phyloP scores from a whole-genome alignment of 2,797 vertebrate genomes.

The Cynodonichthys magdalenae region DNA sequence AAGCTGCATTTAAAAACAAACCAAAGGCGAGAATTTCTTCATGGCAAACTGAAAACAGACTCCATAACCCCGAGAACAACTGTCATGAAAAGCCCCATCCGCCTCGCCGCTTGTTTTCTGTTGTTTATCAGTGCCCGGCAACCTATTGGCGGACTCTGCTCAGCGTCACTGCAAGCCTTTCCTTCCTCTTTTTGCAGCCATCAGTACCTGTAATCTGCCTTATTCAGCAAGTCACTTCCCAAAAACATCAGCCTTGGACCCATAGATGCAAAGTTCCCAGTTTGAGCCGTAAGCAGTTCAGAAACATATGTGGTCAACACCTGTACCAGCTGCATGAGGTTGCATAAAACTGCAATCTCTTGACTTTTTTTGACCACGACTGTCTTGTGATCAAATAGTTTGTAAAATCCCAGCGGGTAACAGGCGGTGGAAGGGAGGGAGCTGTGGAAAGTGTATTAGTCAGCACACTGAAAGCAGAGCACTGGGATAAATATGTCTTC shows the following conservation, averaged over 20 bases:
- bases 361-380: slow-evolving; percentile 8
- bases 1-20: slow-evolving; percentile 19
- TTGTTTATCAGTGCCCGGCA: slow-evolving; percentile 11
- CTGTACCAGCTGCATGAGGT: not conserved
- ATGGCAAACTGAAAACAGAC: slow-evolving; percentile 3
- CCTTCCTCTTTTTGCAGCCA: slow-evolving; percentile 49
- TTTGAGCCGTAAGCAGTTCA: not conserved
- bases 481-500: too few relatives aligned
- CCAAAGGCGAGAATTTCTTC: slow-evolving; percentile 9
- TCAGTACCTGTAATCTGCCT: slow-evolving; percentile 32
- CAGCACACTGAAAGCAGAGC: not conserved
- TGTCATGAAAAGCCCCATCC: slow-evolving; percentile 17
- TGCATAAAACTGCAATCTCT: slow-evolving; percentile 8
- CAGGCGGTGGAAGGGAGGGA: not conserved
- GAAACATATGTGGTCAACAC: slow-evolving; percentile 1
- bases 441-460: not conserved
- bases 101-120: slow-evolving; percentile 4
- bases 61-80: slow-evolving; percentile 14
- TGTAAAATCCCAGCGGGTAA: slow-evolving; percentile 6
- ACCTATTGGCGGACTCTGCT: not conserved
- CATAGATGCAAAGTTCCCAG: slow-evolving; percentile 31
- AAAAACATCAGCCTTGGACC: slow-evolving; percentile 19
- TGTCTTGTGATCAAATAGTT: slow-evolving; percentile 4
- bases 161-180: slow-evolving; percentile 34
- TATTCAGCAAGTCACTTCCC: slow-evolving; percentile 55